phyloP scores from a whole-genome alignment of 2,113 vertebrate genomes.

The Sinocyclocheilus rhinocerous region DNA sequence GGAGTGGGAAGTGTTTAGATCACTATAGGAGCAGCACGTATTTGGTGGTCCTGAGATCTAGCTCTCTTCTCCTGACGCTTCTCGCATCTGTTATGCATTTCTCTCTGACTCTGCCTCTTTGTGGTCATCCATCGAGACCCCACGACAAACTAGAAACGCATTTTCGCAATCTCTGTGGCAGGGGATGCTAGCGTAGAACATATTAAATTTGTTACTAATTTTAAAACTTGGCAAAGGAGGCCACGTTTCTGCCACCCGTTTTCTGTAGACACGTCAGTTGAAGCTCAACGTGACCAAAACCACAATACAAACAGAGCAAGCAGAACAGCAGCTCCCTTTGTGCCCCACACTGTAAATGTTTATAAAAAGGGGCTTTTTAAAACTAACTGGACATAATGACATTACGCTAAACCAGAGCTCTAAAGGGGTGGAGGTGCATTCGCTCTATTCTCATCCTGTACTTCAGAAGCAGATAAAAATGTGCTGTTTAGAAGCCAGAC shows the following conservation, averaged over 20 bases:
- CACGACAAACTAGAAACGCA: conserved; percentile 81
- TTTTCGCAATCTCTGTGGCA: conserved; percentile 82
- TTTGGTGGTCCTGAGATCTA: conserved; percentile 63
- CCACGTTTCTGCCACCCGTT: conserved; percentile 78
- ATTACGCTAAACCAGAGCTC: conserved; percentile 69
- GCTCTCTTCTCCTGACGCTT: conserved; percentile 60
- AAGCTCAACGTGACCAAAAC: conserved; percentile 76
- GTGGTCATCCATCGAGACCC: conserved; percentile 82
- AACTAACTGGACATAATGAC: conserved; percentile 76
- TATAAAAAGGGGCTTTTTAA: conserved; percentile 72
- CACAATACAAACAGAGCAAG: conserved; percentile 86
- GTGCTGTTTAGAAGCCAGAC: conserved; percentile 54
- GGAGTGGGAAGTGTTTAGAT: conserved; percentile 47
- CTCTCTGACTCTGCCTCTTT: conserved; percentile 73
- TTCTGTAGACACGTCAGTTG: conserved; percentile 74
- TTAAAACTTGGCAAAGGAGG: conserved; percentile 82
- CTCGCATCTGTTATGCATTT: conserved; percentile 77
- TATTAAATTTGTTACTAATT: conserved; percentile 95
- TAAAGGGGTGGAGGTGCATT: conserved; percentile 58
- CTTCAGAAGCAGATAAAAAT: conserved; percentile 60
- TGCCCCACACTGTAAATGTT: conserved; percentile 77
- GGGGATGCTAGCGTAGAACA: conserved; percentile 82
- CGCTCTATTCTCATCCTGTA: conserved; percentile 28
- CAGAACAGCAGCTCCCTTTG: conserved; percentile 79
- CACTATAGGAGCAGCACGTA: conserved; percentile 53